Evolutionary conservation across 2,113 vertebrate genomes (phyloP).

Genomic region (Cephalopholis sonnerati): DNA sequence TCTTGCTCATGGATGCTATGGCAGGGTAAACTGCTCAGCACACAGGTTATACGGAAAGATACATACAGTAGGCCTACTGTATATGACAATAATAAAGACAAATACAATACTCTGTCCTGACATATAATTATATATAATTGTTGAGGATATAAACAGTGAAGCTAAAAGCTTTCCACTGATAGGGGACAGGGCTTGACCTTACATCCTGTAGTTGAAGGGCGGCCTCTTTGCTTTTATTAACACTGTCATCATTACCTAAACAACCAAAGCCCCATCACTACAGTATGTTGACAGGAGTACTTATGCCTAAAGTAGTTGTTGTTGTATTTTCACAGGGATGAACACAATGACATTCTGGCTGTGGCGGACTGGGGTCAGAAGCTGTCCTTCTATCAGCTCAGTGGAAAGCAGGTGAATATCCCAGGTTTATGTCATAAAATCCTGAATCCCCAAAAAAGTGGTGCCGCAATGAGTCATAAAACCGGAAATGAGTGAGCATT

Average conservation of each 20-base stretch:
- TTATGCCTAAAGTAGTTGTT: constrained; percentile 28
- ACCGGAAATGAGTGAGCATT: no score
- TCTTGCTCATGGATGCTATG: not conserved
- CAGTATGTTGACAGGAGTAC: constrained; percentile 35
- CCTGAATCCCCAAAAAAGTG: no score
- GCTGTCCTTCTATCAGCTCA: constrained; percentile 98
- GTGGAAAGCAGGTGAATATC: constrained; percentile 93
- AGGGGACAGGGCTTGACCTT: not conserved
- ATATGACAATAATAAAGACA: not conserved
- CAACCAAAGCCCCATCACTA: constrained; percentile 9
- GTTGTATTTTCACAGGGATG: constrained; percentile 87
- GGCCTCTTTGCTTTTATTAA: constrained; percentile 15
- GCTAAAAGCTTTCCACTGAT: not conserved
- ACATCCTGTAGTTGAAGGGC: constrained; percentile 6
- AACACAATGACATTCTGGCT: constrained; percentile 96
- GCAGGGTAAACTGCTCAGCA: constrained; percentile 2
- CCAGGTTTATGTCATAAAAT: not conserved
- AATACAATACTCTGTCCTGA: not conserved
- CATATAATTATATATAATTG: not conserved
- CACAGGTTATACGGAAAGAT: not conserved
- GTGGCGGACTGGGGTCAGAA: constrained; percentile 98
- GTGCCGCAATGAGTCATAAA: no score
- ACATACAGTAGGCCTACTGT: not conserved
- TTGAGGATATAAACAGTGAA: constrained; percentile 18
- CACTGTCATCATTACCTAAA: constrained; percentile 12